phyloP scores from a whole-genome alignment of 2,797 vertebrate species.

The Myotis daubentonii region DNA sequence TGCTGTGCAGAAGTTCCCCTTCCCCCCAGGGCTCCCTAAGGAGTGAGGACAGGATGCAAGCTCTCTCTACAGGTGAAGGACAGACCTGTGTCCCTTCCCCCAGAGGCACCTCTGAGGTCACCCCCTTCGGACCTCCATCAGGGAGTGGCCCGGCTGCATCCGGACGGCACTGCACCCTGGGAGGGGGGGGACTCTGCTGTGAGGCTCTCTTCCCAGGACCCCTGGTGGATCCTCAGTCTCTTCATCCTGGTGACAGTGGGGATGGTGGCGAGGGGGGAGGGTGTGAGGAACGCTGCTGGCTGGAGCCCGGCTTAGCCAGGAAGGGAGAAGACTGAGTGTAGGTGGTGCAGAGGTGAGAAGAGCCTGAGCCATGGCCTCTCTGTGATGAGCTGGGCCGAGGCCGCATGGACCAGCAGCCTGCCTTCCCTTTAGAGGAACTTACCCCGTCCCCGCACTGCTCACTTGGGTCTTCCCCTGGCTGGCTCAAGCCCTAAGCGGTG shows the following conservation, averaged over 20 bases:
- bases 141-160: neutral
- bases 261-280: neutral
- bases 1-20: neutral
- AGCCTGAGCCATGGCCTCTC: neutral
- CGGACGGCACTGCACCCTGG: neutral
- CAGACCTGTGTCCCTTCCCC: neutral
- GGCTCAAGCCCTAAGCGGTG: neutral
- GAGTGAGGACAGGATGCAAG: neutral
- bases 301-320: accelerated
- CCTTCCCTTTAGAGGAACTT: neutral
- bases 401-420: accelerated
- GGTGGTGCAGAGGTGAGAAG: conserved; percentile 33
- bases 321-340: neutral
- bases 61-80: neutral
- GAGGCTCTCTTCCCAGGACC: neutral
- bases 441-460: accelerated
- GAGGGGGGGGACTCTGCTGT: neutral
- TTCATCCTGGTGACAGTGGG: neutral
- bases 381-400: accelerated
- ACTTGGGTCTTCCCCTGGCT: neutral
- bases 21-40: neutral
- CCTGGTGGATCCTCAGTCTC: neutral
- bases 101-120: neutral
- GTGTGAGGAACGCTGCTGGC: neutral
- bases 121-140: neutral